These are phyloP conservation scores for Pyrrhura leucotis DNA, from an alignment of 2,797 vertebrate species.

Conservation along the genomic window DNA sequence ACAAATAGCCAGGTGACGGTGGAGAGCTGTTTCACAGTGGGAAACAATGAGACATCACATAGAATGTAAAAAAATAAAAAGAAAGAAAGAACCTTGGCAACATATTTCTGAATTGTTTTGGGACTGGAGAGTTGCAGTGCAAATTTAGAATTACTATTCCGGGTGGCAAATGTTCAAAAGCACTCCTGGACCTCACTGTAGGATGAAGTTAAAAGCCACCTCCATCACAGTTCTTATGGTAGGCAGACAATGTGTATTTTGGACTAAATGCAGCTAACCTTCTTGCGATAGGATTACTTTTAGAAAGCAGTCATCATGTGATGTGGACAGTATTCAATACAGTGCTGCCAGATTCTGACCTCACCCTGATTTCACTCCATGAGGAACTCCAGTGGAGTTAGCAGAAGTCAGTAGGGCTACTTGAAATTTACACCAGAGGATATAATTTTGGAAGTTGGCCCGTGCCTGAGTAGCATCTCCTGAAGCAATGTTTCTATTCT, in stretches of 20 bases:
- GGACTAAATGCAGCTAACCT: not conserved
- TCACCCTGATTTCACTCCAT: constrained; percentile 23
- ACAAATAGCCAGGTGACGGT: not conserved
- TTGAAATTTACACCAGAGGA: constrained; percentile 21
- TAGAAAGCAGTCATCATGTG: constrained; percentile 22
- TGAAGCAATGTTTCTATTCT: not conserved
- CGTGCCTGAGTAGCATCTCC: not conserved
- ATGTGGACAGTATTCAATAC: not conserved
- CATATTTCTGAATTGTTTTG: not conserved
- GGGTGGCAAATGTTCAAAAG: not conserved
- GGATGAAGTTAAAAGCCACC: not conserved
- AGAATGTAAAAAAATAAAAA: not conserved
- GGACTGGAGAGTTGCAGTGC: not conserved
- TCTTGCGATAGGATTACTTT: not conserved
- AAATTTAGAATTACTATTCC: not conserved
- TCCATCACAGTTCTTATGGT: not conserved
- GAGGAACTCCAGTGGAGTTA: constrained; percentile 19
- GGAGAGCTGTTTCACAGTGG: not conserved
- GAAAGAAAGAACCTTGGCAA: not conserved
- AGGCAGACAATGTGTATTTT: not conserved
- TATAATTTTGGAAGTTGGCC: constrained; percentile 19
- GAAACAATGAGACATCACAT: not conserved
- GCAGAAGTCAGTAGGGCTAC: not conserved
- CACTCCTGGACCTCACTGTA: not conserved
- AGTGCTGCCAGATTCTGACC: constrained; percentile 21